Evolutionary conservation across 2,797 vertebrate genomes (phyloP).

Genomic region (Sardinella longiceps): DNA sequence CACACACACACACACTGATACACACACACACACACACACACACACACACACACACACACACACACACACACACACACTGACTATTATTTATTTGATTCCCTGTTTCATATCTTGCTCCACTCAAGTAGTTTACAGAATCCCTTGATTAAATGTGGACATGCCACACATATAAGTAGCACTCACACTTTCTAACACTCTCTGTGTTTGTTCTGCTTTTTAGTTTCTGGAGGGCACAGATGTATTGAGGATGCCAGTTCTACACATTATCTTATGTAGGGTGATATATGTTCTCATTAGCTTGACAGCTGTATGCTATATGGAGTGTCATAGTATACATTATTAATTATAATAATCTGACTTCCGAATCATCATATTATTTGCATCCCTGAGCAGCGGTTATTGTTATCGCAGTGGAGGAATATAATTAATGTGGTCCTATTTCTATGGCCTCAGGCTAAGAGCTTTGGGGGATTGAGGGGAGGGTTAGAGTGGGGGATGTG

Average conservation of each 20-base stretch:
- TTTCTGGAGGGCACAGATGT: not conserved
- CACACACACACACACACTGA: not conserved
- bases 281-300: constrained; percentile 57
- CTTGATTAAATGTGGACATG: constrained; percentile 25
- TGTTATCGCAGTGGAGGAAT: constrained; percentile 65
- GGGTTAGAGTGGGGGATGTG: not conserved
- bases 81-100: constrained; percentile 9
- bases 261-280: constrained; percentile 38
- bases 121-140: not conserved
- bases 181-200: not conserved
- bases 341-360: constrained; percentile 79
- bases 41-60: constrained; percentile 5
- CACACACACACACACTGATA: no score
- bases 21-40: not conserved
- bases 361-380: constrained; percentile 77
- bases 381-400: constrained; percentile 76
- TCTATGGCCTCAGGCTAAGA: constrained; percentile 51
- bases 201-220: not conserved
- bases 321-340: constrained; percentile 66
- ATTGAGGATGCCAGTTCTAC: not conserved
- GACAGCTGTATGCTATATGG: constrained; percentile 51
- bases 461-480: constrained; percentile 31
- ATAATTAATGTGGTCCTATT: constrained; percentile 58
- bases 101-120: not conserved
- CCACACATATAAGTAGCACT: not conserved